Evolutionary conservation across 2,888 invertebrate species (phyloP).

Genomic region (Sminthurinus aureus): DNA sequence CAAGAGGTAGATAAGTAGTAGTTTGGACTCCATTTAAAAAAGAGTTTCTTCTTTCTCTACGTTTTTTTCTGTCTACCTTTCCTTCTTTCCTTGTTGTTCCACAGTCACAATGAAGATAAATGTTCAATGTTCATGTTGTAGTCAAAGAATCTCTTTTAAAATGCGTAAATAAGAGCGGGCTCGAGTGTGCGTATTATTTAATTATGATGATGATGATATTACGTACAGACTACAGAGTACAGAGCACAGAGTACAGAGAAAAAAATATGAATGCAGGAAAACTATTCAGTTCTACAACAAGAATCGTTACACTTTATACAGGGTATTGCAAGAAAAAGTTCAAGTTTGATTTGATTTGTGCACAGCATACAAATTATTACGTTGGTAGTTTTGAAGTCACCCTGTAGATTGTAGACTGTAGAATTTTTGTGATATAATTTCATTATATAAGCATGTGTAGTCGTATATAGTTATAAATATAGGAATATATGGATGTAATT

Average conservation of each 20-base stretch:
- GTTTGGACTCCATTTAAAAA: neutral
- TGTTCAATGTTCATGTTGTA: neutral
- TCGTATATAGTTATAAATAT: neutral
- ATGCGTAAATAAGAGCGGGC: neutral
- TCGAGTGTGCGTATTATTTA: neutral
- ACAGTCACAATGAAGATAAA: neutral
- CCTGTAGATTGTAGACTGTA: too few relatives aligned
- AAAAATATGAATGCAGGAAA: neutral
- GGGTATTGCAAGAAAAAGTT: too few relatives aligned
- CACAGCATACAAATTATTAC: too few relatives aligned
- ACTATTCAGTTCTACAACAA: too few relatives aligned
- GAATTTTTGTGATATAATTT: neutral
- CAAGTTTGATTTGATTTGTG: too few relatives aligned
- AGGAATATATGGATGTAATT: constrained; percentile 14
- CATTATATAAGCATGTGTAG: neutral
- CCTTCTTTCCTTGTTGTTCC: neutral
- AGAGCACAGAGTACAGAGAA: too few relatives aligned
- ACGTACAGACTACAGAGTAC: too few relatives aligned
- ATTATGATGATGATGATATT: too few relatives aligned
- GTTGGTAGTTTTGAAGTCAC: neutral
- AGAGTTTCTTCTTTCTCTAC: neutral
- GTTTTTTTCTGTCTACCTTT: neutral
- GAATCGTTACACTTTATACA: too few relatives aligned
- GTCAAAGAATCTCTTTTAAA: neutral
- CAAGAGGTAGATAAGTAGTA: neutral